A percentile compares a stretch with the other conserved stretches of the same genome.
Conservation (phyloP, 1,140 invertebrate species). For the Formica exsecta region DNA sequence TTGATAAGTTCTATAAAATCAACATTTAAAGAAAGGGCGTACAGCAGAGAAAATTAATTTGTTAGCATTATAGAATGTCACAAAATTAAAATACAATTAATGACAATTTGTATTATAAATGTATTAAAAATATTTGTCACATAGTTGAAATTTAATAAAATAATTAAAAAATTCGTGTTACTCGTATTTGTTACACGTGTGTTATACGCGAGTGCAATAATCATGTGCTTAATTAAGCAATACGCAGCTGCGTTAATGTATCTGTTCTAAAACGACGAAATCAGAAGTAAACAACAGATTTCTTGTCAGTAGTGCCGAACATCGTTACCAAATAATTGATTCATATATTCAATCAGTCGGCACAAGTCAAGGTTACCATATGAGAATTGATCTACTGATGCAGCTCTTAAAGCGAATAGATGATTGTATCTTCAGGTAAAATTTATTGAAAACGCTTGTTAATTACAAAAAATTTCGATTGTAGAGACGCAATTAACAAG, state of each 20-base stretch:
- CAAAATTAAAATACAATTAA: slow-evolving; percentile 9
- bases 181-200: background rate
- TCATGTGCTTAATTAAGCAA: background rate
- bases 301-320: background rate
- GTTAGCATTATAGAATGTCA: background rate
- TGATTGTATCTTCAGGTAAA: slow-evolving; percentile 21
- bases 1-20: background rate
- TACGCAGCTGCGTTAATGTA: slow-evolving; percentile 22
- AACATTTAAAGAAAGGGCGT: background rate
- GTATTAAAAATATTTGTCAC: slow-evolving; percentile 25
- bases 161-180: background rate
- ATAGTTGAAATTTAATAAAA: background rate
- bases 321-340: slow-evolving; percentile 24
- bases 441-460: slow-evolving; percentile 23
- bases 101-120: background rate
- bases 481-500: background rate
- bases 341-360: background rate
- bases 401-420: background rate
- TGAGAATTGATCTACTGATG: background rate
- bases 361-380: background rate
- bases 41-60: background rate
- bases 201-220: background rate
- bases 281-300: slow-evolving; percentile 34
- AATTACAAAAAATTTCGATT: slow-evolving; percentile 27
- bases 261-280: slow-evolving; percentile 23